A percentile compares a stretch with the other conserved stretches of the same genome.
Evolutionary conservation across 2,113 vertebrate species (phyloP).

Genomic region (Hippocampus barbouri): DNA sequence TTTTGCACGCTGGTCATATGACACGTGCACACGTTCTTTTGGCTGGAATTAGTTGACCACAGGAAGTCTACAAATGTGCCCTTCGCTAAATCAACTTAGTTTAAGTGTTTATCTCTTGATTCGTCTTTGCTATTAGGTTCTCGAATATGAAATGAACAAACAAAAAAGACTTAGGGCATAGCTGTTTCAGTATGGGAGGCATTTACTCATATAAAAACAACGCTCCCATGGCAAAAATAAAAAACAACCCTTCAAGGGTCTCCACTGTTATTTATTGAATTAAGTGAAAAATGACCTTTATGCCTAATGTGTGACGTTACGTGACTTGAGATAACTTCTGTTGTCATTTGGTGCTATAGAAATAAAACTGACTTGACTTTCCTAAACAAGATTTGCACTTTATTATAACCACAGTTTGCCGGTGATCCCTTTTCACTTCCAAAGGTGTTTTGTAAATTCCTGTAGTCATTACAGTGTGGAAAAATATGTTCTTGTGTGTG

Average conservation of each 20-base stretch:
- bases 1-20: slow-evolving; percentile 64
- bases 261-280: no score
- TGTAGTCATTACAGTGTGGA: neutral
- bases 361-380: neutral
- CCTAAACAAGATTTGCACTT: neutral
- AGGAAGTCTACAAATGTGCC: slow-evolving; percentile 13
- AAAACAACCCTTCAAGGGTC: no score
- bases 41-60: slow-evolving; percentile 4
- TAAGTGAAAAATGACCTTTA: no score
- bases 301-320: neutral
- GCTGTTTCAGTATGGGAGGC: no score
- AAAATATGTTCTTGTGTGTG: slow-evolving; percentile 13
- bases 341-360: neutral
- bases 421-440: neutral
- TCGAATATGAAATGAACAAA: no score
- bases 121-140: no score
- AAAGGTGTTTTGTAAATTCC: neutral
- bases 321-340: neutral
- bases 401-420: neutral
- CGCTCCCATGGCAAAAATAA: no score
- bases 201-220: no score
- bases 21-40: slow-evolving; percentile 34
- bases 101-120: no score
- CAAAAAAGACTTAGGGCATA: no score
- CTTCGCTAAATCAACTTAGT: neutral